Base-by-base conservation (phyloP, 2,113 vertebrate species). In the Colius striatus region DNA sequence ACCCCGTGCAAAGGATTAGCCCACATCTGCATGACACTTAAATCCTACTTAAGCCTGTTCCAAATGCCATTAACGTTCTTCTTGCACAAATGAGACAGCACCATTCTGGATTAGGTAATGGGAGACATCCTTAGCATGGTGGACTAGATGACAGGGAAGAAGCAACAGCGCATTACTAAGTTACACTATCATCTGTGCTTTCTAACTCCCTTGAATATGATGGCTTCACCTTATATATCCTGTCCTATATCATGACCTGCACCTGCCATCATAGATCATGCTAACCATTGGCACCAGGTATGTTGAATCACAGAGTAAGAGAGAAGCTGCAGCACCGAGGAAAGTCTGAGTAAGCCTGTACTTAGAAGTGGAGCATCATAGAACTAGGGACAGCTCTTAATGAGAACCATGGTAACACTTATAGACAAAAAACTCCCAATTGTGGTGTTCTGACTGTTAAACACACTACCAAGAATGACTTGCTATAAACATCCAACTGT, bases 51-150 rank as follows among this genome's bases (percentile, higher is more conserved):
- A 74, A 88, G 57, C 76, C 83, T 81, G 79, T 77, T 86, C 54
- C 63, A 93, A 90, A 82, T 86, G 93, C 22, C 88, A 88, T 91
- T 73, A 88, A 74, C 34, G 5, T 88, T 95, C 79, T 80, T 93
- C 79, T 74, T 45, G 71, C 55, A 74, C 76, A 95, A 94, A 71
- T 74, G 60, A 93, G 36, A 84, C 63, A 66, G n/a, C 88, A 55
- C 38, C 25, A 1, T 43, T 55, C n/a, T 60, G 72, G 79, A 55
- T 67, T 55, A 86, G 75, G 85, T 43, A 74, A 86, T 0, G 32
- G 66, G 55, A 93, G 85, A 74, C 36, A 94, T 1, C 25, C 55
- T 85, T 10, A 32, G 54, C 53, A 9, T 62, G 36, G 63, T 21
- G 67, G 26, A 43, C 70, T 73, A 45, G 62, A 34, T 17, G 38